Evolutionary conservation across 2,888 invertebrate genomes (phyloP).

Genomic region (Vesta saturnalis): DNA sequence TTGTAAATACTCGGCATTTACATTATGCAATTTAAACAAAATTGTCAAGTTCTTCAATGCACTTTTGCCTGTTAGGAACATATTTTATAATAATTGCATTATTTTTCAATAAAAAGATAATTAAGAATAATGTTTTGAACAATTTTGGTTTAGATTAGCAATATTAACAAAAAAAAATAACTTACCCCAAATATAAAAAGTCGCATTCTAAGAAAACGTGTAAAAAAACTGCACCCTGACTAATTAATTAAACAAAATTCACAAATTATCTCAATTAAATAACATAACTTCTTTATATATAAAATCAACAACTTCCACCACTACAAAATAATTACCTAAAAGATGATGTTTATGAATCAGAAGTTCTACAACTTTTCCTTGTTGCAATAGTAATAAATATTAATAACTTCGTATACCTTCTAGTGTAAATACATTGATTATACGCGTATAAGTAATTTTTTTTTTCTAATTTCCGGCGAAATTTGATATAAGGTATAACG

Average conservation of each 20-base stretch:
- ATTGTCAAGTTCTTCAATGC: too few relatives aligned
- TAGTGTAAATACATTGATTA: conserved; percentile 13
- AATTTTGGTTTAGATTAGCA: too few relatives aligned
- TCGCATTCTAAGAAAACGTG: not conserved
- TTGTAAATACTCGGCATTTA: too few relatives aligned
- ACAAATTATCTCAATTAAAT: conserved; percentile 29
- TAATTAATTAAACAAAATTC: conserved; percentile 29
- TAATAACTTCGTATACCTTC: not conserved
- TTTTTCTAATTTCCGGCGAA: not conserved
- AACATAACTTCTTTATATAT: conserved; percentile 30
- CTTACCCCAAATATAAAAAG: conserved; percentile 23
- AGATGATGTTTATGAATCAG: conserved; percentile 34
- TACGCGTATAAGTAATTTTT: not conserved
- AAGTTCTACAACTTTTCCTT: conserved; percentile 31
- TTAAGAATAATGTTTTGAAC: not conserved
- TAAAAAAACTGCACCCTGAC: conserved; percentile 10
- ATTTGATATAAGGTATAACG: not conserved
- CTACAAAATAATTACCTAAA: conserved; percentile 27
- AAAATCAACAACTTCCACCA: conserved; percentile 31
- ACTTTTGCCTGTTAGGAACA: too few relatives aligned
- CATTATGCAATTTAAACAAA: too few relatives aligned
- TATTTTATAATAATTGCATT: too few relatives aligned
- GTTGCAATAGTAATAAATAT: not conserved
- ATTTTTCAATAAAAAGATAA: too few relatives aligned
- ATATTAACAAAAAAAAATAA: not conserved